A percentile compares a stretch with the other conserved stretches of the same genome.
Conservation (phyloP, 1,140 invertebrate genomes). For the Pectinophora gossypiella region DNA sequence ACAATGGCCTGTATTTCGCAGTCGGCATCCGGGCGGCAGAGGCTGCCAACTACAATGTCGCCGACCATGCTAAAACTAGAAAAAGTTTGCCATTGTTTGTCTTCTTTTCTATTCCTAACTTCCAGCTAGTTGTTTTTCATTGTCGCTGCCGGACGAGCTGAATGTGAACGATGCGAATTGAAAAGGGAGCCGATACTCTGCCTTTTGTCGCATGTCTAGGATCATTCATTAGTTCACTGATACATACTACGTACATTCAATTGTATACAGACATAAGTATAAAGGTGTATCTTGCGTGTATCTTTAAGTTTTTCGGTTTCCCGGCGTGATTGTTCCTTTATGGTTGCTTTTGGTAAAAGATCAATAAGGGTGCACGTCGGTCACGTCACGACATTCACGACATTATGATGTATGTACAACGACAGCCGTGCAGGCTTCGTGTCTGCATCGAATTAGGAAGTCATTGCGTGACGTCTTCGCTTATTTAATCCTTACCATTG, state of each 20-base stretch:
- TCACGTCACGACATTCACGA: constrained; percentile 13
- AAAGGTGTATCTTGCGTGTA: too few relatives aligned
- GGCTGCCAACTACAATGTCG: constrained; percentile 46
- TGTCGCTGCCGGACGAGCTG: constrained; percentile 15
- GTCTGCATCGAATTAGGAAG: constrained; percentile 20
- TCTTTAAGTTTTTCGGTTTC: too few relatives aligned
- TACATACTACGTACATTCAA: too few relatives aligned
- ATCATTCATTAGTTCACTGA: too few relatives aligned
- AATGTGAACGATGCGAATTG: constrained; percentile 15
- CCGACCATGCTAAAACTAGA: constrained; percentile 41
- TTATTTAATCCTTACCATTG: constrained; percentile 25
- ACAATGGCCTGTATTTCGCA: constrained; percentile 46
- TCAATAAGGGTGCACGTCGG: constrained; percentile 19
- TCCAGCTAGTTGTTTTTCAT: constrained; percentile 30
- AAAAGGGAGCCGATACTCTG: background rate
- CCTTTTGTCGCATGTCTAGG: too few relatives aligned
- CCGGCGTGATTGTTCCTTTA: too few relatives aligned
- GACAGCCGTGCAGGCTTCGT: constrained; percentile 15
- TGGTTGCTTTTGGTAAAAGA: constrained; percentile 12
- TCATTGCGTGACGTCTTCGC: constrained; percentile 32
- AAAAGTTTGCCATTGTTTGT: constrained; percentile 44
- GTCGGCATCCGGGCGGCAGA: constrained; percentile 32
- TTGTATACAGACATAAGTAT: too few relatives aligned
- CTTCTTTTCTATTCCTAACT: constrained; percentile 39
- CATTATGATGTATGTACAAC: constrained; percentile 9